These are phyloP conservation scores for Micrastur ruficollis DNA, from an alignment of 2,797 vertebrate genomes.

Conservation along the genomic window DNA sequence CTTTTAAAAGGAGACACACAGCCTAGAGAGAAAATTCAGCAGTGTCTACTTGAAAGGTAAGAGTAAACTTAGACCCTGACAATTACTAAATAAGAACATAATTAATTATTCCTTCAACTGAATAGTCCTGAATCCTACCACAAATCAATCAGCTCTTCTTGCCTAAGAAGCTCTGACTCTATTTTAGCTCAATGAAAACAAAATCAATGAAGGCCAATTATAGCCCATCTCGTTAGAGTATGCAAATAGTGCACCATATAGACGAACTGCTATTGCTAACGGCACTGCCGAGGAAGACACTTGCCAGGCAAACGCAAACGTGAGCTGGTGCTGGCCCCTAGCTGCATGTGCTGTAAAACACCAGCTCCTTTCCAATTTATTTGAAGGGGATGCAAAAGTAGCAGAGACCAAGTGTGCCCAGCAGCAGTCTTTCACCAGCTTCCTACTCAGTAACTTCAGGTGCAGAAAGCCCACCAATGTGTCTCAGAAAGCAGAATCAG, in stretches of 20 bases:
- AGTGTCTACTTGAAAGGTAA: conserved; percentile 22
- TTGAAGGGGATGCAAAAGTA: neutral
- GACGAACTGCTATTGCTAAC: conserved; percentile 18
- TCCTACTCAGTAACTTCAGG: neutral
- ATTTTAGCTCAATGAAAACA: conserved; percentile 93
- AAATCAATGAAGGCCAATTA: conserved; percentile 94
- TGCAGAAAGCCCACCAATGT: neutral
- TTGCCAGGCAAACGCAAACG: neutral
- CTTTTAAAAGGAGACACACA: neutral
- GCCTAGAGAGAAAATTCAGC: conserved; percentile 26
- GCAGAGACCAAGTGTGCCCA: neutral
- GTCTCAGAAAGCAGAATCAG: neutral
- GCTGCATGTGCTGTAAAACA: conserved; percentile 31
- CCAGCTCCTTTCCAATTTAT: neutral
- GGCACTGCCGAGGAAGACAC: neutral
- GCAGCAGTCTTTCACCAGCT: neutral
- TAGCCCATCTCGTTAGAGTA: conserved; percentile 86
- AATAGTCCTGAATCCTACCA: conserved; percentile 87
- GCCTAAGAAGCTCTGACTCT: conserved; percentile 89
- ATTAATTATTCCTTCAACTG: conserved; percentile 90
- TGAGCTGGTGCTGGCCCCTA: conserved; percentile 75
- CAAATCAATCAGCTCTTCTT: conserved; percentile 88
- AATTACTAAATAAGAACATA: conserved; percentile 85
- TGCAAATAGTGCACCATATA: conserved; percentile 79
- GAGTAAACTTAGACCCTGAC: conserved; percentile 58